These are phyloP conservation scores for Psittacula cyanocephala DNA, from an alignment of 2,113 vertebrate genomes.

Conservation along the genomic window DNA sequence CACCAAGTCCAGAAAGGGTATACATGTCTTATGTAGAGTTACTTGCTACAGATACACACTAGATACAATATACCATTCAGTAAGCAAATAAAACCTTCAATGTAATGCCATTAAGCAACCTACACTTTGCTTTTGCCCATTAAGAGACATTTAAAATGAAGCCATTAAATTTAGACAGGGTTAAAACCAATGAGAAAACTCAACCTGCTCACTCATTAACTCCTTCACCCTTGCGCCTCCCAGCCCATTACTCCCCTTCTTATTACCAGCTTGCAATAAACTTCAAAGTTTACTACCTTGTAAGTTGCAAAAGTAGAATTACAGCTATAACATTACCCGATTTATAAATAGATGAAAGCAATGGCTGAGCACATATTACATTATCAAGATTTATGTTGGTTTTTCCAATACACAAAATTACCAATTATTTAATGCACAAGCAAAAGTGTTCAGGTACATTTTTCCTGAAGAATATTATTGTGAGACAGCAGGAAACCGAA, in stretches of 20 bases:
- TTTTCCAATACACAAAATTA: background rate
- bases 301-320: background rate
- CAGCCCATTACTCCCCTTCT: background rate
- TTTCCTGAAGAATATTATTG: background rate
- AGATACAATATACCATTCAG: background rate
- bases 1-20: background rate
- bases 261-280: background rate
- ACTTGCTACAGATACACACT: background rate
- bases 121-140: background rate
- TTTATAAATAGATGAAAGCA: background rate
- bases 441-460: background rate
- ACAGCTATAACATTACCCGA: background rate
- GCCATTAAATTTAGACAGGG: constrained; percentile 5
- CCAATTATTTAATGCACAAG: background rate
- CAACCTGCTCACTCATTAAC: background rate
- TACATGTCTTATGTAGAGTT: background rate
- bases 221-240: background rate
- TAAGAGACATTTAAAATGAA: constrained; percentile 12
- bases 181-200: constrained; percentile 32
- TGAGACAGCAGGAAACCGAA: background rate
- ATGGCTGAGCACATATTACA: background rate
- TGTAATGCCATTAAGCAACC: background rate
- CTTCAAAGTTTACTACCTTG: background rate
- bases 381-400: background rate
- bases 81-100: background rate